Conservation (phyloP, 92 coral and sea anemone species). For the Heteractis magnifica region DNA sequence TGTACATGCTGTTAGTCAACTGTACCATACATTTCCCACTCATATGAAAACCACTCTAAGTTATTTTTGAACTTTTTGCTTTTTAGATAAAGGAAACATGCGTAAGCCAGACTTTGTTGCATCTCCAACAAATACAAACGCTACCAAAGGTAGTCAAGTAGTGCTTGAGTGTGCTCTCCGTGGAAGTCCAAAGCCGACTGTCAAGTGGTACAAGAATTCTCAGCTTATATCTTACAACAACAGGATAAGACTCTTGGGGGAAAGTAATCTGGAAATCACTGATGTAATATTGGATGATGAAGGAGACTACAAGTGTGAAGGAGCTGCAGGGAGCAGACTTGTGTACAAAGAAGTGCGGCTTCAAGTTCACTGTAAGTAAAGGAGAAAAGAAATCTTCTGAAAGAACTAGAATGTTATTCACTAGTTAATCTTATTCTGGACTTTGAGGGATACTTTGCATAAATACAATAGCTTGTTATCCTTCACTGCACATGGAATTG, state of each 20-base stretch:
- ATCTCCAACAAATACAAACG: slow-evolving; percentile 32
- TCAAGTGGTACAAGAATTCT: slow-evolving; percentile 77
- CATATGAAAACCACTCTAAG: too few relatives aligned
- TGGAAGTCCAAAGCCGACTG: slow-evolving; percentile 78
- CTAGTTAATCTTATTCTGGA: too few relatives aligned
- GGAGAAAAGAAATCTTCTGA: background rate
- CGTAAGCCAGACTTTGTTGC: slow-evolving; percentile 45
- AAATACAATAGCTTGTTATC: too few relatives aligned
- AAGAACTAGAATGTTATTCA: too few relatives aligned
- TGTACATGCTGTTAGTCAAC: too few relatives aligned
- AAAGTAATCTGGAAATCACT: slow-evolving; percentile 67
- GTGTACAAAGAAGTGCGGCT: slow-evolving; percentile 46
- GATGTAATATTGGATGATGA: slow-evolving; percentile 65
- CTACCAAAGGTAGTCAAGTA: slow-evolving; percentile 52
- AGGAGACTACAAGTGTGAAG: slow-evolving; percentile 76
- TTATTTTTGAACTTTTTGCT: background rate
- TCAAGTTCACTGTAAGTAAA: slow-evolving; percentile 73
- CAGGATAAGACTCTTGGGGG: slow-evolving; percentile 50
- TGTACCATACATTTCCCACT: too few relatives aligned
- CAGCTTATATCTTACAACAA: slow-evolving; percentile 46
- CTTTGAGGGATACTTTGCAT: too few relatives aligned
- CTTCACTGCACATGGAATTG: too few relatives aligned
- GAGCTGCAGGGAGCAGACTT: slow-evolving; percentile 22
- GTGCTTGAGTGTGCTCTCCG: slow-evolving; percentile 67
- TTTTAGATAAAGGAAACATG: slow-evolving; percentile 50